Conservation (phyloP, 2,113 vertebrate genomes). For the Jacana jacana region DNA sequence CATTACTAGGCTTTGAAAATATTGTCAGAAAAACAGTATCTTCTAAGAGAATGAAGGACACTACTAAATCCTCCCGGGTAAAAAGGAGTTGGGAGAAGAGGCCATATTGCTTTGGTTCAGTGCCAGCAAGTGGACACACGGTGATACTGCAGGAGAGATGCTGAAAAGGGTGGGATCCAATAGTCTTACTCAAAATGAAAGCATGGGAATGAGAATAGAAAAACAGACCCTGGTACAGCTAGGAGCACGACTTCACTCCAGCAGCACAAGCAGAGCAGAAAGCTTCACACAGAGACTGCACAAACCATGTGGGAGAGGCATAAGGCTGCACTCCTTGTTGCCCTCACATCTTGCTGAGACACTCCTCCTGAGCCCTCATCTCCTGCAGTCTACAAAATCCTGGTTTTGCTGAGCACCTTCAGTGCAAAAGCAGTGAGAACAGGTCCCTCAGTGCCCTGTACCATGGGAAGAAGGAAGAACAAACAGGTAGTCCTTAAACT, state of each 20-base stretch:
- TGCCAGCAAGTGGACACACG: neutral
- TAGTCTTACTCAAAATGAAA: neutral
- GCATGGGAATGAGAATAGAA: neutral
- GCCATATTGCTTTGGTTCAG: too few relatives aligned
- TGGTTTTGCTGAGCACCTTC: neutral
- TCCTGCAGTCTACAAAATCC: neutral
- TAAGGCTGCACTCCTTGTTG: neutral
- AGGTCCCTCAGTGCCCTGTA: neutral
- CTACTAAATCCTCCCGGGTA: neutral
- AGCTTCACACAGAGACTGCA: neutral
- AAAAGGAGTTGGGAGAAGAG: neutral
- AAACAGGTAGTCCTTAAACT: neutral
- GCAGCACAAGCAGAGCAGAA: neutral
- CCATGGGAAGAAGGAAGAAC: neutral
- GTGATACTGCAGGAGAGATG: neutral
- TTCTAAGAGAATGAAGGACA: neutral
- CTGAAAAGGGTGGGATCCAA: neutral
- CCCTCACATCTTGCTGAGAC: neutral
- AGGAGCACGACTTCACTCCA: neutral
- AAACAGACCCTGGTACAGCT: neutral
- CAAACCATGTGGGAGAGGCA: neutral
- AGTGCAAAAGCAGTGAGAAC: neutral
- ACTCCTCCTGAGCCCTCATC: neutral
- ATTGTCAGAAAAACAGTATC: neutral
- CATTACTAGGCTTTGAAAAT: neutral